Conservation (phyloP, 2,113 vertebrate genomes). For the Hyaena hyaena region DNA sequence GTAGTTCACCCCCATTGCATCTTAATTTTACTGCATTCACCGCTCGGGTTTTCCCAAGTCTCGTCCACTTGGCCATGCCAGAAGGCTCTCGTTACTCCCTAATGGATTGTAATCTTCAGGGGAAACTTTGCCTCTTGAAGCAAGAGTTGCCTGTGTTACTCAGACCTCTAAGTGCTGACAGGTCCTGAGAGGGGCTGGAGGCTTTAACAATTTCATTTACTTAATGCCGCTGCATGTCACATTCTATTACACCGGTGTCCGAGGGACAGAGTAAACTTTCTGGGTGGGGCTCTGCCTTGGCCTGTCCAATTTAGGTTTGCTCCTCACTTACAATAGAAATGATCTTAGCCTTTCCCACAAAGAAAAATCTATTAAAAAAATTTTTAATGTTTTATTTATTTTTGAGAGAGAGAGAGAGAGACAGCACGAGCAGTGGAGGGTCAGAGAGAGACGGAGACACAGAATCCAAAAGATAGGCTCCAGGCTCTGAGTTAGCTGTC, state of each 20-base stretch:
- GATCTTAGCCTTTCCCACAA: background rate
- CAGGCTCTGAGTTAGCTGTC: no score
- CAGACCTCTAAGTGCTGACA: conserved; percentile 57
- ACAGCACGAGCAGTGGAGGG: no score
- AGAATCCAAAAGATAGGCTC: no score
- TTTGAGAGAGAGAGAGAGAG: no score
- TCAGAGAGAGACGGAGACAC: no score
- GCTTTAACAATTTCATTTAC: conserved; percentile 52
- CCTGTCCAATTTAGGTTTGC: background rate
- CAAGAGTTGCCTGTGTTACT: conserved; percentile 53
- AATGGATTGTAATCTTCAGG: conserved; percentile 53
- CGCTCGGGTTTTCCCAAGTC: conserved; percentile 26
- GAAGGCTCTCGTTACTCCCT: conserved; percentile 53
- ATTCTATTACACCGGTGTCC: background rate
- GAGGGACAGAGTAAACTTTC: background rate
- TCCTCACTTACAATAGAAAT: background rate
- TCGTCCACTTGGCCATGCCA: conserved; percentile 42
- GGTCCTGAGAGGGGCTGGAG: background rate
- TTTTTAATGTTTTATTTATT: no score
- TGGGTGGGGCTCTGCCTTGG: conserved; percentile 12
- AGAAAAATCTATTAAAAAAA: background rate
- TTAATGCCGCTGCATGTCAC: background rate
- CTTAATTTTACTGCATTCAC: conserved; percentile 64
- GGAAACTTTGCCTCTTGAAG: conserved; percentile 67
- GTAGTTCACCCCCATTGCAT: conserved; percentile 49